Percentiles rank a stretch among this genome's conserved stretches.
These are phyloP conservation scores for Calidris pugnax DNA, from an alignment of 2,113 vertebrate genomes.

Conservation along the genomic window DNA sequence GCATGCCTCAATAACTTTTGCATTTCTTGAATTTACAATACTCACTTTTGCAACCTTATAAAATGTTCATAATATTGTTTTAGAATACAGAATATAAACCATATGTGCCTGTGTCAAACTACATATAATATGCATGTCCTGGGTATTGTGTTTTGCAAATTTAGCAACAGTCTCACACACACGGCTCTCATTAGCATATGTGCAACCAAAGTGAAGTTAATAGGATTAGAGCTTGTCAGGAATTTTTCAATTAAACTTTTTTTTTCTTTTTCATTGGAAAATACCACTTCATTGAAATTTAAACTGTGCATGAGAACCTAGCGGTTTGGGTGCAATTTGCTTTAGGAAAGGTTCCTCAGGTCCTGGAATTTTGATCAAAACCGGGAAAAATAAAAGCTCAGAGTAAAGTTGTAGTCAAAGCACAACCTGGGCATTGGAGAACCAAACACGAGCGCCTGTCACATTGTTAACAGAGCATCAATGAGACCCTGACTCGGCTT, in stretches of 20 bases:
- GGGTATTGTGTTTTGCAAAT: slow-evolving; percentile 68
- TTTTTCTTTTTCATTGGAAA: slow-evolving; percentile 43
- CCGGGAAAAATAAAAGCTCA: neutral
- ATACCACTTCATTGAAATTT: slow-evolving; percentile 58
- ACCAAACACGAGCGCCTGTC: neutral
- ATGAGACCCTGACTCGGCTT: neutral
- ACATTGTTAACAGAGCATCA: neutral
- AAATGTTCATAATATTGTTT: slow-evolving; percentile 63
- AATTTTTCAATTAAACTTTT: slow-evolving; percentile 69
- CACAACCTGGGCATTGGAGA: neutral
- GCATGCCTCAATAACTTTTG: slow-evolving; percentile 58
- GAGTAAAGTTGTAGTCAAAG: neutral
- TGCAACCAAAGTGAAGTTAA: slow-evolving; percentile 60
- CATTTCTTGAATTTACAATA: slow-evolving; percentile 67
- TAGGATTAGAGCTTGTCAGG: slow-evolving; percentile 68
- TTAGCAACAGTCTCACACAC: slow-evolving; percentile 58
- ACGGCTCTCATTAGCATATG: slow-evolving; percentile 65
- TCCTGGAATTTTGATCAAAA: slow-evolving; percentile 52
- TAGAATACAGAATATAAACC: slow-evolving; percentile 62
- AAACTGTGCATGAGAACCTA: slow-evolving; percentile 46
- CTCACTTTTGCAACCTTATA: slow-evolving; percentile 64
- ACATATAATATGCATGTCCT: slow-evolving; percentile 58
- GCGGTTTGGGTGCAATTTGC: neutral
- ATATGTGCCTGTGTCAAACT: slow-evolving; percentile 62
- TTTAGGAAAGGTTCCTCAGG: slow-evolving; percentile 18